phyloP scores from a whole-genome alignment of 2,888 invertebrate genomes.

The Hydrotaea cyrtoneurina region DNA sequence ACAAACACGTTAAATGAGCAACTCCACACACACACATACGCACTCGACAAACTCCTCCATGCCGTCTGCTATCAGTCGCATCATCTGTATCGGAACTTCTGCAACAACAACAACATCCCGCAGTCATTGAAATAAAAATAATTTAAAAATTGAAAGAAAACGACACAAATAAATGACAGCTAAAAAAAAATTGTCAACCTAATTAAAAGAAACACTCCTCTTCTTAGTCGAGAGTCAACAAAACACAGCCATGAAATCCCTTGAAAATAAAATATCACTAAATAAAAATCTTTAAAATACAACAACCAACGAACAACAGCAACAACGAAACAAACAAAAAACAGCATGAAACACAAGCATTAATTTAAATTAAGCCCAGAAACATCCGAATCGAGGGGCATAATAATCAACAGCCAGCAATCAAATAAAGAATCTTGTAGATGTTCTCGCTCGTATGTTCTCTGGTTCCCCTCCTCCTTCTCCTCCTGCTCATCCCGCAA shows the following conservation, averaged over 20 bases:
- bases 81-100: too few species aligned
- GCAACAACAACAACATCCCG: not conserved
- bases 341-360: conserved; percentile 52
- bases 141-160: conserved; percentile 53
- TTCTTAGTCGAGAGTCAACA: not conserved
- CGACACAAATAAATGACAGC: conserved; percentile 47
- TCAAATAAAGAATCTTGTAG: conserved; percentile 38
- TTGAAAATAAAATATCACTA: conserved; percentile 56
- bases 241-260: conserved; percentile 26
- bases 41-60: not conserved
- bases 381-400: not conserved
- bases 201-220: conserved; percentile 55
- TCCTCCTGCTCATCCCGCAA: too few species aligned
- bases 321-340: not conserved
- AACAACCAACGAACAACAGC: not conserved
- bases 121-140: conserved; percentile 40
- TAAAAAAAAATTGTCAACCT: conserved; percentile 64
- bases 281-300: conserved; percentile 58
- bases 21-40: conserved; percentile 38
- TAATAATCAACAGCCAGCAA: conserved; percentile 32
- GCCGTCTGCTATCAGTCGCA: not conserved
- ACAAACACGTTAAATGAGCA: conserved; percentile 54
- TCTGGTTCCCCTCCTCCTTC: not conserved
- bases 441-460: not conserved
- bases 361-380: conserved; percentile 64